phyloP scores from a whole-genome alignment of 2,113 vertebrate genomes.

The Cinclus mexicanus region DNA sequence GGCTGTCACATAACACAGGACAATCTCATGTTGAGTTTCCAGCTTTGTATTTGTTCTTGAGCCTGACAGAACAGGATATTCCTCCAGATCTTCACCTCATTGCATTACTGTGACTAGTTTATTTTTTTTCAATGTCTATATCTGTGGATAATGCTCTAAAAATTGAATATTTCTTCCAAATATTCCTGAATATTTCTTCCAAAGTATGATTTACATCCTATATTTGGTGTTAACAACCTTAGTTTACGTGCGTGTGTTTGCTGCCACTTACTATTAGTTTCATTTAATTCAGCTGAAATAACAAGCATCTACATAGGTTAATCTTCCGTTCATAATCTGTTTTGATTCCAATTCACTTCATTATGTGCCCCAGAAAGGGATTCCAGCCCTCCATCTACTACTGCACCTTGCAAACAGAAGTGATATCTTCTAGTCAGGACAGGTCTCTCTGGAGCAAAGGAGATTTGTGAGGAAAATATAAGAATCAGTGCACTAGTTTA shows the following conservation, averaged over 20 bases:
- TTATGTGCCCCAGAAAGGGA: neutral
- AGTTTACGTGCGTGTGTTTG: neutral
- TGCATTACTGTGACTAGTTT: neutral
- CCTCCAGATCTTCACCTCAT: neutral
- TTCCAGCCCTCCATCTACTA: neutral
- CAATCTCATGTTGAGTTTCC: neutral
- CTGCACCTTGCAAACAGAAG: neutral
- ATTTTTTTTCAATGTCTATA: rapidly evolving
- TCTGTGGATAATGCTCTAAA: neutral
- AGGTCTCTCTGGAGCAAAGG: neutral
- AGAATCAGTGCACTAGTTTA: neutral
- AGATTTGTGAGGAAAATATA: neutral
- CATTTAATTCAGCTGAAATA: neutral
- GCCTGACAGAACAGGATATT: neutral
- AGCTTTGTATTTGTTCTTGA: neutral
- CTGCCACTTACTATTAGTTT: neutral
- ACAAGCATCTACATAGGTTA: neutral
- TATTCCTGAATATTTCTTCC: neutral
- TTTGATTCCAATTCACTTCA: neutral
- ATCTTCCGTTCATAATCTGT: neutral
- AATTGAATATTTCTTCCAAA: neutral
- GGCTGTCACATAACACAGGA: neutral
- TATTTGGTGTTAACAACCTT: neutral
- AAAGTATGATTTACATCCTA: neutral
- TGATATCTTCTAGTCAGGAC: neutral